Evolutionary conservation across 2,797 vertebrate species (phyloP), one percentile per base, ranked within the genome.

Genomic region (Dermochelys coriacea): DNA sequence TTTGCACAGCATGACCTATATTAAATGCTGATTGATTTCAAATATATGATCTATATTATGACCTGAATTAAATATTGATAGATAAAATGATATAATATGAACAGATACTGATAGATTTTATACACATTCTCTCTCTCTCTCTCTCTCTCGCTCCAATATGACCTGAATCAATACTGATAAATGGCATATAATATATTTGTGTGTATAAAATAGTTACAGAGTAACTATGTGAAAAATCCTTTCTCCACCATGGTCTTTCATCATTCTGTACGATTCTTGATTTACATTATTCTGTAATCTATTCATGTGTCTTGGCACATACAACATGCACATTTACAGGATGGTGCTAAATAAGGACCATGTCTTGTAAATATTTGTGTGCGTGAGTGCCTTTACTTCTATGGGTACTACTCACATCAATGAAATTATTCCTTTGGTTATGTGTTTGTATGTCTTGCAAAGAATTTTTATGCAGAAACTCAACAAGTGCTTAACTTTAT

Each of bases 1-100:
- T 88, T 82, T 94, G 12, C 34, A 82, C 87, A 93, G 50, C 19
- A 5, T 89, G 86, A 83, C n/a, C 41, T 61, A 1, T 84, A 47
- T 54, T 77, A 84, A 94, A 7, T 85, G 27, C 14, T 79, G 75
- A 54, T 41, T 90, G 59, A 47, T 50, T n/a, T 87, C 81, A 68
- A 85, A 74, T n/a, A 10, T 31, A 50, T 84, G 31, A 88, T 83
- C 19, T 3, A n/a, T 84, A 87, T 86, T 86, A 79, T 37, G 79
- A 81, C 82, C 31, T 75, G 19, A 90, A 34, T 23, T 47, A 77
- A 77, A 77, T 77, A 49, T 75, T 75, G 74, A 41, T 11, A 51
- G 19, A 45, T 27, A 21, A 29, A 47, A 14, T 16, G 84, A 23
- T 52, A 41, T 41, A 71, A 71, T 37, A 41, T 23, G n/a, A 68